A percentile compares a stretch with the other conserved stretches of the same genome.
phyloP scores from a whole-genome alignment of 2,797 vertebrate genomes.

The Glyptemys insculpta region DNA sequence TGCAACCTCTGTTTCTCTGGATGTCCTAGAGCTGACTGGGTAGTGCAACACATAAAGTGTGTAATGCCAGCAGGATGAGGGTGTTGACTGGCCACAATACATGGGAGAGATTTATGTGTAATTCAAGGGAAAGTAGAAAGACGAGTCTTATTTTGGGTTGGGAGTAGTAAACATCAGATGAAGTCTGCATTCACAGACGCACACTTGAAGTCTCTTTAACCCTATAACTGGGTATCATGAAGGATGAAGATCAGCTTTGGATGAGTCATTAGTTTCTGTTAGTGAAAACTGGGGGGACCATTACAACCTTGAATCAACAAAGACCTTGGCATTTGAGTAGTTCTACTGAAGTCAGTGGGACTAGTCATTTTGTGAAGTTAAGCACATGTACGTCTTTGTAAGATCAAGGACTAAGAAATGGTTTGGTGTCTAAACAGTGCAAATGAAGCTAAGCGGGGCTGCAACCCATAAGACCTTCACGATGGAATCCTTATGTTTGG shows the following conservation, averaged over 20 bases:
- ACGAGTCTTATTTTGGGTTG: background rate
- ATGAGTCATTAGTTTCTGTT: background rate
- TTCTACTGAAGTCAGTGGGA: background rate
- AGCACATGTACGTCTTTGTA: background rate
- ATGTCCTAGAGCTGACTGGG: background rate
- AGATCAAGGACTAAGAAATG: background rate
- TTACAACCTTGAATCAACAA: background rate
- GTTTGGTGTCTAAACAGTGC: background rate
- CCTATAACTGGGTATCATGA: background rate
- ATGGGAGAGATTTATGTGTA: background rate
- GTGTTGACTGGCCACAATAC: background rate
- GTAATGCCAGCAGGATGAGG: background rate
- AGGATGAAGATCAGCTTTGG: background rate
- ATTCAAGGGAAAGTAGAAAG: background rate
- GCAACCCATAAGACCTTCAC: background rate
- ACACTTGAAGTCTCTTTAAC: background rate
- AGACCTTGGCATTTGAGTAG: background rate
- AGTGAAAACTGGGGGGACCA: background rate
- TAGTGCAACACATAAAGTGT: background rate
- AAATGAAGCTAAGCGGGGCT: background rate
- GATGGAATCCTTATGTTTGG: accelerated
- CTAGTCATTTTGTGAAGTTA: background rate
- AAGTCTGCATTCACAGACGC: background rate
- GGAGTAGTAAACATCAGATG: background rate
- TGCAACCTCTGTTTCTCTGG: background rate